phyloP scores from a whole-genome alignment of 2,888 invertebrate genomes.

The Cactoblastis cactorum region DNA sequence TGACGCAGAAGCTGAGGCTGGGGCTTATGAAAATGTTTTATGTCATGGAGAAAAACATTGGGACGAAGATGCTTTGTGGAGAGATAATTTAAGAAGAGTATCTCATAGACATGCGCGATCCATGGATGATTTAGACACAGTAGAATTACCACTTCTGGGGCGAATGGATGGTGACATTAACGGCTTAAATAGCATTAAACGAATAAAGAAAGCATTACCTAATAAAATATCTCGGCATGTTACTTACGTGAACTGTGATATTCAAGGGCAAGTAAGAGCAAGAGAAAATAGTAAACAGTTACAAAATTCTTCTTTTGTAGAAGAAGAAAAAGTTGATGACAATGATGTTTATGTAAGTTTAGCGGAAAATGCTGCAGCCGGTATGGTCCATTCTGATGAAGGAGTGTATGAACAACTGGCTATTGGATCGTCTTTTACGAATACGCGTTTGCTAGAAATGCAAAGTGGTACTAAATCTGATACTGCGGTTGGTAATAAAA shows the following conservation, averaged over 20 bases:
- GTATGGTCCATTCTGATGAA: constrained; percentile 61
- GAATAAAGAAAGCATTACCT: constrained; percentile 51
- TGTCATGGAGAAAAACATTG: constrained; percentile 85
- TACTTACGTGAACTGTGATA: constrained; percentile 88
- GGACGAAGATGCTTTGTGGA: constrained; percentile 91
- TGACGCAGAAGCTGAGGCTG: constrained; percentile 65
- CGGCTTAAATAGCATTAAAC: constrained; percentile 66
- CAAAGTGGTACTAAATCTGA: constrained; percentile 4
- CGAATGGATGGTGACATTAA: constrained; percentile 48
- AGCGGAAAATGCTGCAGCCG: constrained; percentile 48
- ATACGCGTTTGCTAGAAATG: constrained; percentile 19
- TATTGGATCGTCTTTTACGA: constrained; percentile 49
- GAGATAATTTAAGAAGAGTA: constrained; percentile 87
- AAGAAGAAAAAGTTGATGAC: constrained; percentile 59
- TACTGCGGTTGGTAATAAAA: constrained; percentile 40
- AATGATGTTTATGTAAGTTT: constrained; percentile 76
- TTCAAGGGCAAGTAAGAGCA: constrained; percentile 72
- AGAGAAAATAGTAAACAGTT: constrained; percentile 37
- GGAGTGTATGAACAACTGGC: constrained; percentile 79
- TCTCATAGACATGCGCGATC: constrained; percentile 91
- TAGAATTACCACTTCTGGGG: constrained; percentile 38
- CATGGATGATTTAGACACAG: constrained; percentile 86
- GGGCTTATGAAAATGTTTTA: constrained; percentile 66
- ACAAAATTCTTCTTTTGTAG: constrained; percentile 38
- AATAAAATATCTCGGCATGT: constrained; percentile 83